A percentile compares a stretch with the other conserved stretches of the same genome.
Conservation (phyloP, 64 coral and sea anemone species). For the Acropora tenuis region DNA sequence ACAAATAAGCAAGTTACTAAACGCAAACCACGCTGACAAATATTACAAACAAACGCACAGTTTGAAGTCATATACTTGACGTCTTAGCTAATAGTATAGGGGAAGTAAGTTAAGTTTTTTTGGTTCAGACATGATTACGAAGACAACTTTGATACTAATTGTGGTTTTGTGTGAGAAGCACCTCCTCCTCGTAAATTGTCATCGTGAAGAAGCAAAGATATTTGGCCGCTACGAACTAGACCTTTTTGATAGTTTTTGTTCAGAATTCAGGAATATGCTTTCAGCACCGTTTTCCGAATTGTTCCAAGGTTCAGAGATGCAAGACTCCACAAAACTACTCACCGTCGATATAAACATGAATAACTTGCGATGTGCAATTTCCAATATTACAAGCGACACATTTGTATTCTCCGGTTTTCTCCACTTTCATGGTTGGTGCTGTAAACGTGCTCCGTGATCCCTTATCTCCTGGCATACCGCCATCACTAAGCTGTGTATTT, state of each 20-base stretch:
- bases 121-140: no score
- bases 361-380: slow-evolving; percentile 58
- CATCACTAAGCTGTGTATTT: not conserved
- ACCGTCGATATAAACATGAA: slow-evolving; percentile 72
- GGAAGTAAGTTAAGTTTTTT: no score
- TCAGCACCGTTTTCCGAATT: not conserved
- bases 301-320: no score
- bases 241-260: no score
- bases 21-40: no score
- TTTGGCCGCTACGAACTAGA: not conserved
- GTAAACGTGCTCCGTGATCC: slow-evolving; percentile 46
- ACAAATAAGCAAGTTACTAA: no score
- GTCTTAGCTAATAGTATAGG: no score
- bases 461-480: not conserved
- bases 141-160: no score
- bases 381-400: slow-evolving; percentile 73
- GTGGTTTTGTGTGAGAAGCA: no score
- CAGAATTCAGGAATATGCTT: not conserved
- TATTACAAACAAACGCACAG: no score
- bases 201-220: not conserved
- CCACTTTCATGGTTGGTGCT: slow-evolving; percentile 30
- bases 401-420: slow-evolving; percentile 79
- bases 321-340: not conserved
- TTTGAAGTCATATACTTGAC: no score
- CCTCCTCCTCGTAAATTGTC: no score